Evolutionary conservation across 92 coral and sea anemone genomes (phyloP), one percentile per base, ranked within the genome.

Genomic region (Isaurus tuberculatus): DNA sequence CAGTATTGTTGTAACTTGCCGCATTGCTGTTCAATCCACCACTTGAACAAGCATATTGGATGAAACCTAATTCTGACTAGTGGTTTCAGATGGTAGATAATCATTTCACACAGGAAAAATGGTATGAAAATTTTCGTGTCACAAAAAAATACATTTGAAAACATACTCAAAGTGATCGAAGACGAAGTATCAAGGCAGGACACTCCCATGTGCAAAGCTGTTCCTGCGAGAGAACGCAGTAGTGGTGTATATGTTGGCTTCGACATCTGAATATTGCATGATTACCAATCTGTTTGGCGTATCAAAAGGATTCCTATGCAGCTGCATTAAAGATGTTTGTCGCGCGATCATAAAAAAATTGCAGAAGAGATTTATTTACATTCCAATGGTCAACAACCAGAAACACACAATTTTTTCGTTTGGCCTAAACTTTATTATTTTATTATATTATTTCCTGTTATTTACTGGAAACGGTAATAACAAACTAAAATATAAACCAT

Each of bases 251-350:
- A 28, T n/a, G n/a, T 36, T 86, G 34, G 86, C 85, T 8, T 79
- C 80, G 13, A 86, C 89, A 0, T 70, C 89, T 15, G 86, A 86
- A 79, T 86, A 51, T 58, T 8, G 89, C 14, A 86, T 86, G 2
- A 68, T 79, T 5, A 79, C 72, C 28, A 80, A 86, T 61, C 72
- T 80, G 31, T 86, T 80, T 86, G 74, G 81, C 13, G 86, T 86
- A 22, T 80, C 86, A n/a, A 7, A 67, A 13, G 15, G 74, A 15
- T 80, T 81, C 60, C 29, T 80, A 29, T 86, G 90, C 23, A 29
- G 20, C 19, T 68, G 80, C 73, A 33, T 86, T 34, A 86, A 55
- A 57, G 85, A 86, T 3, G 86, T 86, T 15, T 86, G 86, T 31
- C 22, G 30, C 3, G 73, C 86, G 8, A 70, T 80, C 60, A 65